Base-by-base conservation (phyloP, 2,797 vertebrate genomes). In the Parambassis ranga region DNA sequence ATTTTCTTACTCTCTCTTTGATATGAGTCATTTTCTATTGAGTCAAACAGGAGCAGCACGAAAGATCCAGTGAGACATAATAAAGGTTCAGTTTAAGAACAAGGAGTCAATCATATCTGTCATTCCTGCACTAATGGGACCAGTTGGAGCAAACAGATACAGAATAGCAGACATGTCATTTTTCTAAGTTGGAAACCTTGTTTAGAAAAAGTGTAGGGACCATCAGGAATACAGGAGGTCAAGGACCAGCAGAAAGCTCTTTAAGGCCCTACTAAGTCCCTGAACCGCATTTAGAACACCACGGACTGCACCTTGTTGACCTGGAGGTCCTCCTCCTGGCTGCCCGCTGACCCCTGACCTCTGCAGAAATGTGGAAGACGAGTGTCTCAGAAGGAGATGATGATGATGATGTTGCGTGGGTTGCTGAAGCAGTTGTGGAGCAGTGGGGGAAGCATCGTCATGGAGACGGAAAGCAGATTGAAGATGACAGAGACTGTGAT, bases 401-500 rank as follows among this genome's bases (percentile, higher is more conserved):
- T 20, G 46, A 39, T 38, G 49, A 38, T 20, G 73, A 42, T 36
- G 59, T 27, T 52, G 62, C 15, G 10, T 48, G 50, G 59, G 36
- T 49, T 23, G 19, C 52, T 41, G 65, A 32, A 53, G 57, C 42
- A 7, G 47, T 55, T 15, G 57, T 27, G 26, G 41, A 35, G 39
- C 44, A 71, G 57, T 58, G 13, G 13, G 42, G 16, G 61, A 61
- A 14, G 1, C 14, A 43, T 82, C 10, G 65, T 55, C 75, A 72
- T 84, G 67, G 76, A 79, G 69, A 82, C 41, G 30, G 47, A 76
- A 81, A 78, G 70, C 66, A 71, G 75, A 79, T 74, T 79, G 74
- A 71, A 82, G 82, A 79, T 84, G 83, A 83, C 73, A 79, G 81
- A 77, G 46, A 18, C 47, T 62, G 62, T 79, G 78, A 81, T 82